These are phyloP conservation scores for Amaurobius ferox DNA, from an alignment of 2,888 invertebrate genomes.

Conservation along the genomic window DNA sequence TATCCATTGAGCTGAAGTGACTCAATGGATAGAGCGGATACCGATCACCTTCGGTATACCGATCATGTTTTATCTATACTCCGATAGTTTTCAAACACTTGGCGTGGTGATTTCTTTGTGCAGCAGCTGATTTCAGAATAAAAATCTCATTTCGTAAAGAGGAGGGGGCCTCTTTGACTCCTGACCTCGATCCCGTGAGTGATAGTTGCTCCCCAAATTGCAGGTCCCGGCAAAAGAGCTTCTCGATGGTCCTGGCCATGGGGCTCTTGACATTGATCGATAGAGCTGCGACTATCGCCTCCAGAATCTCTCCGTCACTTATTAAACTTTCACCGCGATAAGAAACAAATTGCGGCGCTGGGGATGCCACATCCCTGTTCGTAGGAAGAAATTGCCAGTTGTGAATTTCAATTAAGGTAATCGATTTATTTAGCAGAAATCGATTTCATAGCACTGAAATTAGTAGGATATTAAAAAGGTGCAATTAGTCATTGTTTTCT, in stretches of 20 bases:
- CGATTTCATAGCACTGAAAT: background rate
- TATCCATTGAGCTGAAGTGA: too few relatives aligned
- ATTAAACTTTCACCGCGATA: slow-evolving; percentile 5
- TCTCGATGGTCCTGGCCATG: background rate
- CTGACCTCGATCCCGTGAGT: too few relatives aligned
- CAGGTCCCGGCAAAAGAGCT: background rate
- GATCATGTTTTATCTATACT: too few relatives aligned
- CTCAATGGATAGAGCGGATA: too few relatives aligned
- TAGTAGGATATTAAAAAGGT: background rate
- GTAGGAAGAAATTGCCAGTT: background rate
- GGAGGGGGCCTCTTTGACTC: too few relatives aligned
- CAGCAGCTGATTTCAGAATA: too few relatives aligned
- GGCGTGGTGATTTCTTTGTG: too few relatives aligned
- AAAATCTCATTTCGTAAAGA: too few relatives aligned
- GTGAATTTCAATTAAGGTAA: slow-evolving; percentile 8
- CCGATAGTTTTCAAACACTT: too few relatives aligned
- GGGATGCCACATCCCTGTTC: background rate
- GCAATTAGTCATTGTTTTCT: background rate
- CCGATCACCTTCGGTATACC: too few relatives aligned
- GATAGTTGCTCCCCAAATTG: background rate
- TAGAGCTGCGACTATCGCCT: background rate
- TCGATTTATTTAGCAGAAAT: background rate
- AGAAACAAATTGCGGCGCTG: background rate
- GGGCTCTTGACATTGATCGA: background rate
- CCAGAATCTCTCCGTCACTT: background rate